Evolutionary conservation across 2,113 vertebrate species (phyloP).

Genomic region (Isichthys henryi): DNA sequence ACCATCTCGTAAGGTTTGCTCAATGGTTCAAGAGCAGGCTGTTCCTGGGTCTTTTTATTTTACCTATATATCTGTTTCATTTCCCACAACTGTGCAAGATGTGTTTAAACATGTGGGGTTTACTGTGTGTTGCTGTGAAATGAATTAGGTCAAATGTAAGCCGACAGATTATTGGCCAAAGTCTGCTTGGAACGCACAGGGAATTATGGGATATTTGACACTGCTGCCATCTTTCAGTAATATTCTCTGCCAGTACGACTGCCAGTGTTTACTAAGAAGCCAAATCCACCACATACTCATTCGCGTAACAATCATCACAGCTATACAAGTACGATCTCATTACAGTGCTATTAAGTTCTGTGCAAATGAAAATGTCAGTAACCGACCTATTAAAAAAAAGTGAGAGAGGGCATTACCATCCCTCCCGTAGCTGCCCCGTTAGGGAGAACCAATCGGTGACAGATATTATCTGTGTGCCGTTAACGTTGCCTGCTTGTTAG

Average conservation of each 20-base stretch:
- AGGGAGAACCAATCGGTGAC: neutral
- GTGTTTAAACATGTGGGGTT: neutral
- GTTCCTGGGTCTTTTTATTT: neutral
- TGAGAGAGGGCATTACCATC: neutral
- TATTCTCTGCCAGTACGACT: conserved; percentile 12
- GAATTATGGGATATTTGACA: conserved; percentile 12
- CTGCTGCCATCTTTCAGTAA: conserved; percentile 18
- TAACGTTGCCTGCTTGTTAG: neutral
- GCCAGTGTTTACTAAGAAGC: neutral
- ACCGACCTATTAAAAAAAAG: conserved; percentile 20
- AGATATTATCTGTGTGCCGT: neutral
- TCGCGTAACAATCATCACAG: conserved; percentile 42
- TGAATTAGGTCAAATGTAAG: neutral
- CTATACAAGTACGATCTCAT: conserved; percentile 36
- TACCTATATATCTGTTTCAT: neutral
- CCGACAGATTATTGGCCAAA: neutral
- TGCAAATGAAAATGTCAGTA: conserved; percentile 46
- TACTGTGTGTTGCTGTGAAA: neutral
- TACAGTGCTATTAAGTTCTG: conserved; percentile 57
- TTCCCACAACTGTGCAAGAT: neutral
- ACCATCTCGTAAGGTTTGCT: neutral
- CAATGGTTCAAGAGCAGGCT: neutral
- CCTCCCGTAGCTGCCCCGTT: conserved; percentile 9
- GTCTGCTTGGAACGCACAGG: neutral
- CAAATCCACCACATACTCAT: conserved; percentile 16